A percentile compares a stretch with the other conserved stretches of the same genome.
Evolutionary conservation across 2,113 vertebrate species (phyloP).

Genomic region (Myocastor coypus): DNA sequence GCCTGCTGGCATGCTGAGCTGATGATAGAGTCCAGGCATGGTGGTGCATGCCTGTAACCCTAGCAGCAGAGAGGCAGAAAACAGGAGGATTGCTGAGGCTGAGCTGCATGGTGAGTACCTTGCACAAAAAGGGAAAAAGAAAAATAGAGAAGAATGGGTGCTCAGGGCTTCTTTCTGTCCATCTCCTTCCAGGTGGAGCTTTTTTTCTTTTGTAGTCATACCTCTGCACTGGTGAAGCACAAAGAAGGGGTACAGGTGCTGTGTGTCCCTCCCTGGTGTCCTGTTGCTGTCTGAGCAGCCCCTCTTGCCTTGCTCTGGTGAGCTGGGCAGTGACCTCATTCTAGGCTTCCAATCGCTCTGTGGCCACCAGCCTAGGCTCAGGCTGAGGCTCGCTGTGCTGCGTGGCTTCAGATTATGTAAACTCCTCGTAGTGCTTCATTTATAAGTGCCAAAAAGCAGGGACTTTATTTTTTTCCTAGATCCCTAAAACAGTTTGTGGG

Average conservation of each 20-base stretch:
- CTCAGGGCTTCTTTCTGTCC: background rate
- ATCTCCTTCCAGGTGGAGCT: background rate
- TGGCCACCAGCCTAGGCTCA: background rate
- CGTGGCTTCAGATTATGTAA: accelerated
- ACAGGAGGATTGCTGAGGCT: too few species aligned
- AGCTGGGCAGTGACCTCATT: background rate
- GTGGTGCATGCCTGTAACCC: too few species aligned
- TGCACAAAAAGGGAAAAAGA: too few species aligned
- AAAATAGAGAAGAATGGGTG: background rate
- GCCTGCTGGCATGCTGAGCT: too few species aligned
- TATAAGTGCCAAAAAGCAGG: background rate
- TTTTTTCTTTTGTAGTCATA: background rate
- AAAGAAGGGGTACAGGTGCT: background rate
- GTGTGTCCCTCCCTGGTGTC: too few species aligned
- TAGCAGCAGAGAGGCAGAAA: too few species aligned
- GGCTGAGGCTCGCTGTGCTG: background rate
- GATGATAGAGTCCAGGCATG: too few species aligned
- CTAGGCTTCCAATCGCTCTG: background rate
- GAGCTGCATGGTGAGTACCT: too few species aligned
- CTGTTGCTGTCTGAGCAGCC: background rate
- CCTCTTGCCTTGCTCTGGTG: background rate
- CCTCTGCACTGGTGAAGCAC: background rate
- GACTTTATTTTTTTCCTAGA: background rate
- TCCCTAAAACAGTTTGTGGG: background rate
- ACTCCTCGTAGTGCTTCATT: background rate